phyloP scores from a whole-genome alignment of 53 echinoderm and acorn worm species.

The Antedon mediterranea region DNA sequence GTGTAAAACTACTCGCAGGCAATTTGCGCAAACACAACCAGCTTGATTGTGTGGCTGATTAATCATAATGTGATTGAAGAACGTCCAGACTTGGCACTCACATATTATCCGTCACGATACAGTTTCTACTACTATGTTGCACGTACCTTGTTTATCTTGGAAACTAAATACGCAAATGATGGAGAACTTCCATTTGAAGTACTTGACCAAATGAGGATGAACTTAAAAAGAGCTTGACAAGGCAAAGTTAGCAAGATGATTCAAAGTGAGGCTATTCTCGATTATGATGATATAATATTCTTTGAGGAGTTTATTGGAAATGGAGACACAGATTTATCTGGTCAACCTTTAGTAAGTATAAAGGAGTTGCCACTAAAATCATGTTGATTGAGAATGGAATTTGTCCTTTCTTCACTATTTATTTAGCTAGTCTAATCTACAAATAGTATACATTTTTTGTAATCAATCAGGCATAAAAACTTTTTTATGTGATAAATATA shows the following conservation, averaged over 20 bases:
- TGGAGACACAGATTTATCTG: slow-evolving; percentile 12
- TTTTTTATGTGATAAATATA: too few species aligned
- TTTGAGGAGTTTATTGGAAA: slow-evolving; percentile 25
- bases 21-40: slow-evolving; percentile 22
- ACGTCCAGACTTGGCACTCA: slow-evolving; percentile 22
- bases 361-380: too few species aligned
- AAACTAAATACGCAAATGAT: not conserved
- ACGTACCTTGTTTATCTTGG: slow-evolving; percentile 20
- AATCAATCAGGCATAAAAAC: too few species aligned
- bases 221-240: slow-evolving; percentile 6
- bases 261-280: slow-evolving; percentile 13
- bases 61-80: slow-evolving; percentile 7
- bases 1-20: not conserved
- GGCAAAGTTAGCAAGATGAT: slow-evolving; percentile 8
- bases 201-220: slow-evolving; percentile 7
- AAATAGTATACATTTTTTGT: too few species aligned
- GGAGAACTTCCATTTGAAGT: not conserved
- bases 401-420: too few species aligned
- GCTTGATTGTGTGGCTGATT: slow-evolving; percentile 23
- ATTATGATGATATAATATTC: slow-evolving; percentile 9
- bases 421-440: too few species aligned
- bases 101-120: slow-evolving; percentile 28
- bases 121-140: slow-evolving; percentile 28
- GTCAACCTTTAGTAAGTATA: slow-evolving; percentile 2
- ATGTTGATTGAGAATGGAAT: too few species aligned